Conservation (phyloP, 2,797 vertebrate genomes). For the Spheniscus humboldti region DNA sequence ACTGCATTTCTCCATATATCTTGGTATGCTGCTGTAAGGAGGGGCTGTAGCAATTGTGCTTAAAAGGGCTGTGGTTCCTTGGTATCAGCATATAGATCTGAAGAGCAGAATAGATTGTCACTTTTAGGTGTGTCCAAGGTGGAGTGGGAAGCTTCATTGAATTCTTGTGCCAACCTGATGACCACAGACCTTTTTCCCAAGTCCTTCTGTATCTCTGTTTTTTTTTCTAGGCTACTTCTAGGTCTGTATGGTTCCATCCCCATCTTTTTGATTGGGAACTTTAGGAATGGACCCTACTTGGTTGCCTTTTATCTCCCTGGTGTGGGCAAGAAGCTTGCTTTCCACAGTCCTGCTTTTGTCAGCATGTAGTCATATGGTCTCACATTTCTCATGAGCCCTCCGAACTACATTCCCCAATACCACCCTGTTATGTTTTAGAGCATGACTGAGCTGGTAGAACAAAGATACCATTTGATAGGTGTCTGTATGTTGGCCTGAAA, state of each 20-base stretch:
- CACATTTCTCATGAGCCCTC: not conserved
- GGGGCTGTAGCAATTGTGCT: not conserved
- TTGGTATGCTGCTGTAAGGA: not conserved
- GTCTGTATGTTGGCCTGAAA: not conserved
- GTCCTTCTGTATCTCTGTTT: not conserved
- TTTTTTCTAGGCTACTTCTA: not conserved
- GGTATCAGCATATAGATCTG: accelerated
- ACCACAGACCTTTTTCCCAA: not conserved
- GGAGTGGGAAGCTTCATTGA: not conserved
- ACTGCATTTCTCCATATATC: not conserved
- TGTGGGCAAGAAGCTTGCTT: not conserved
- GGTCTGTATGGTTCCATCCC: not conserved
- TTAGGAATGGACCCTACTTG: not conserved
- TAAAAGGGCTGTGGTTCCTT: not conserved
- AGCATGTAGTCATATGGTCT: not conserved
- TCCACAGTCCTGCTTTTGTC: not conserved
- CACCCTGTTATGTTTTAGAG: not conserved
- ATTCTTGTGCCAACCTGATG: not conserved
- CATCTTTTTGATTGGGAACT: not conserved
- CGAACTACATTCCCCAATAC: not conserved
- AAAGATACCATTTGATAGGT: not conserved
- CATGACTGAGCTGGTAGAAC: not conserved
- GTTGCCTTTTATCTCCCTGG: not conserved
- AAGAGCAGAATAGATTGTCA: not conserved
- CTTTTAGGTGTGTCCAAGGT: not conserved